Conservation (phyloP, 1,140 invertebrate species). For the Meloidogyne exigua region DNA sequence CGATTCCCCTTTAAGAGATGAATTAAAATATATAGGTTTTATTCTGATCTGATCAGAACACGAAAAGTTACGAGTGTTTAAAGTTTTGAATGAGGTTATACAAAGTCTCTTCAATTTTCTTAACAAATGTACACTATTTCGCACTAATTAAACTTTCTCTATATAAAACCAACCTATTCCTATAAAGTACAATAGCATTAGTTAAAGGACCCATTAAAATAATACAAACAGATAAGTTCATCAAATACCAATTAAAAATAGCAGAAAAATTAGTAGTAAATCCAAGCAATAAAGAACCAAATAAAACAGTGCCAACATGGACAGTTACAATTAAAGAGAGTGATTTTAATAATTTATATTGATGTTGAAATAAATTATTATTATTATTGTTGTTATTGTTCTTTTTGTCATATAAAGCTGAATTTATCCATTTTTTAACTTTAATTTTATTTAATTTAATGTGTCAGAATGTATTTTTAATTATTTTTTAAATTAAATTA, state of each 20-base stretch:
- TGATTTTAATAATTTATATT: neutral
- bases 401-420: neutral
- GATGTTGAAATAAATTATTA: neutral
- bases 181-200: neutral
- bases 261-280: neutral
- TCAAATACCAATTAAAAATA: neutral
- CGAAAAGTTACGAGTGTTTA: no score
- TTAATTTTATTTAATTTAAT: neutral
- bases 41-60: no score
- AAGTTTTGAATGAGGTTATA: no score
- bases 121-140: no score
- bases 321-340: neutral
- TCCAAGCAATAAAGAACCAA: neutral
- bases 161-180: neutral
- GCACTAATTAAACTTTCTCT: no score
- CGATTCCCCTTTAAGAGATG: no score
- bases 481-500: no score
- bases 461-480: neutral
- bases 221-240: neutral
- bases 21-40: no score
- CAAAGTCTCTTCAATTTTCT: no score
- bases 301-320: neutral
- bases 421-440: slow-evolving; percentile 5
- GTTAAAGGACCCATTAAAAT: neutral
- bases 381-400: neutral